Base-by-base conservation (phyloP, 2,113 vertebrate species). In the Nibea albiflora region DNA sequence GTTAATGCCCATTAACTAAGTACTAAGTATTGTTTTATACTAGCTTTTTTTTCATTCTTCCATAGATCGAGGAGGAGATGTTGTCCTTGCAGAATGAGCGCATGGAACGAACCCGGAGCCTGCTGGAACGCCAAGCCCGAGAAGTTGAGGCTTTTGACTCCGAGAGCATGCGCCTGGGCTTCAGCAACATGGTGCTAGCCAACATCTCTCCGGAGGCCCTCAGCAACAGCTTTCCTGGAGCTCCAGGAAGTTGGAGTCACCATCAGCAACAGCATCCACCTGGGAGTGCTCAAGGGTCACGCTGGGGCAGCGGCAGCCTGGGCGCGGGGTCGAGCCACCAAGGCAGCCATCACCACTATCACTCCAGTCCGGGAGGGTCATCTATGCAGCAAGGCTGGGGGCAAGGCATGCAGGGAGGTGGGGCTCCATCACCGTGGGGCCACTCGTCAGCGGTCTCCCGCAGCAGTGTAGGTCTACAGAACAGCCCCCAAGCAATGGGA, bases 131-230 rank as follows among this genome's bases (percentile, higher is more conserved):
- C 19, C 98, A 99, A 94, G 98, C 98, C 78, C 94, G 97, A 86
- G 98, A 99, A 93, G 97, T 98, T 2, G 98, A 99, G 95, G 97
- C 97, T 80, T 99, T 99, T 88, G 98, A 99, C 95, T 99, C 98
- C 3, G 98, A 99, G 94, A 99, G 98, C 94, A 97, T 99, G 97
- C 97, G 98, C 78, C 96, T 99, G 89, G 98, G 98, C 88, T 99
- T 99, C 94, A 98, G 97, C 96, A 99, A 98, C 88, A 99, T 99
- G 97, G 97, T 98, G 92, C 97, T 99, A 90, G 96, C 98, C 87
- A 98, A 97, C 94, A 94, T 99, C 92, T 97, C 98, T 88, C 96
- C 98, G 65, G 98, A 99, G 89, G 96, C 95, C 80, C 97, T 98
- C 90, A 98, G 96, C 95, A 96, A 98, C 91, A 99, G 97, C 94